These are phyloP conservation scores for Distichodus sexfasciatus DNA, from an alignment of 2,797 vertebrate genomes.

Conservation along the genomic window DNA sequence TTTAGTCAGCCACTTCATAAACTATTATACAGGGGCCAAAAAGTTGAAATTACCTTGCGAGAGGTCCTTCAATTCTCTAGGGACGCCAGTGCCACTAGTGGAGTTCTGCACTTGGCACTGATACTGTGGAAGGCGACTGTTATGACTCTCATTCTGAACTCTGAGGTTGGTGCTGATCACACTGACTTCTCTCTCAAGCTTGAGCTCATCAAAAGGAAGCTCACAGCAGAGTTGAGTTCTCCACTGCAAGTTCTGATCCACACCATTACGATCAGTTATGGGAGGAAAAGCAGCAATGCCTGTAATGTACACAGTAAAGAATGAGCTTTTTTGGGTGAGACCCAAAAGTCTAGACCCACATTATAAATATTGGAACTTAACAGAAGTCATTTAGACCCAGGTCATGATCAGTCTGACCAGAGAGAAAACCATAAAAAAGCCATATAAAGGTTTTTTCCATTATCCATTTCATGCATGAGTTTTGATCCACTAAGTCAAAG, in stretches of 20 bases:
- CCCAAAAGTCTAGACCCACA: too few species aligned
- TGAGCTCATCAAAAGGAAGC: conserved; percentile 41
- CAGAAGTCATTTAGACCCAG: too few species aligned
- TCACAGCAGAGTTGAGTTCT: conserved; percentile 70
- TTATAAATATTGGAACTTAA: too few species aligned
- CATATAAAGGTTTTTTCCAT: too few species aligned
- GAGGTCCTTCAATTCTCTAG: neutral
- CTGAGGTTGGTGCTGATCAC: neutral
- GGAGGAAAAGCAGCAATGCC: conserved; percentile 48
- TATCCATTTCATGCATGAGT: too few species aligned
- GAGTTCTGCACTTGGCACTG: conserved; percentile 55
- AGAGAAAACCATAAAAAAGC: too few species aligned
- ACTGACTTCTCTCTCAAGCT: conserved; percentile 1
- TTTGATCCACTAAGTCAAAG: too few species aligned
- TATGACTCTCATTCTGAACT: neutral
- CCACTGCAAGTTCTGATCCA: conserved; percentile 65
- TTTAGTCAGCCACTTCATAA: neutral
- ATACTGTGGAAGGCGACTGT: neutral
- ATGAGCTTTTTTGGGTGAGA: too few species aligned
- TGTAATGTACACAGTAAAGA: too few species aligned
- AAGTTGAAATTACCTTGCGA: neutral
- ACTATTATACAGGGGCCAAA: neutral
- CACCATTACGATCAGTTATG: neutral
- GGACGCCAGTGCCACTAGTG: neutral
- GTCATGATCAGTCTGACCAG: too few species aligned